A percentile compares a stretch with the other conserved stretches of the same genome.
phyloP scores from a whole-genome alignment of 2,888 invertebrate species.

The Tenthredo mesomela region DNA sequence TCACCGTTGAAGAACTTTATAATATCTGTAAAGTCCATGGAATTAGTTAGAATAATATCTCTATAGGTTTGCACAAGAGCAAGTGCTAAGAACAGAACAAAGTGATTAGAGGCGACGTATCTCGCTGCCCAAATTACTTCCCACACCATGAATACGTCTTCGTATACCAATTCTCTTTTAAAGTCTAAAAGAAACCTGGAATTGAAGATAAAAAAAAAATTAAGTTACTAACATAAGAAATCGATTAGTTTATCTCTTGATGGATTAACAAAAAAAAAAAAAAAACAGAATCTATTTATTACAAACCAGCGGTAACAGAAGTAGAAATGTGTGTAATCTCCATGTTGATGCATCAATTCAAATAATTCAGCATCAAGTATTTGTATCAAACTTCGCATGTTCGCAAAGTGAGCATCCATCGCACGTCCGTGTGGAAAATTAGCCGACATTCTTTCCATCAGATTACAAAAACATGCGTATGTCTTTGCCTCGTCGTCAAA shows the following conservation, averaged over 20 bases:
- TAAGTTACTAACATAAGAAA: neutral
- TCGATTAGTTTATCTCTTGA: neutral
- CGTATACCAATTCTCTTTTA: conserved; percentile 94
- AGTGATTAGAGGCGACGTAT: conserved; percentile 91
- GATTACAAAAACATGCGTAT: conserved; percentile 93
- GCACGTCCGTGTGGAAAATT: conserved; percentile 96
- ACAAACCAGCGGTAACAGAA: conserved; percentile 95
- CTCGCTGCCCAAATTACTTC: conserved; percentile 98
- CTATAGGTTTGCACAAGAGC: conserved; percentile 95
- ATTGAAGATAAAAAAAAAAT: neutral
- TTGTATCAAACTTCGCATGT: conserved; percentile 94
- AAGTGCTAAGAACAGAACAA: conserved; percentile 95
- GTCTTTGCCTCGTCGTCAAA: conserved; percentile 95
- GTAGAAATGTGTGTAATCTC: conserved; percentile 98
- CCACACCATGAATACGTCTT: conserved; percentile 96
- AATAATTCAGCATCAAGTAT: conserved; percentile 96
- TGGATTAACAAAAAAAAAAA: too few species aligned
- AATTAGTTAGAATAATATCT: conserved; percentile 95
- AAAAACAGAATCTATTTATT: neutral
- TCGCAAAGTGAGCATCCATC: conserved; percentile 97
- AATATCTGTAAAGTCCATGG: conserved; percentile 99
- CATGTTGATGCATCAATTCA: conserved; percentile 96
- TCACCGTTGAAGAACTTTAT: conserved; percentile 98
- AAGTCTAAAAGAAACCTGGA: conserved; percentile 92
- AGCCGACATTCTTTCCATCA: conserved; percentile 94